Percentiles rank a stretch among this genome's conserved stretches.
These are phyloP conservation scores for Chrysotoxum bicinctum DNA, from an alignment of 2,888 invertebrate genomes.

Conservation along the genomic window DNA sequence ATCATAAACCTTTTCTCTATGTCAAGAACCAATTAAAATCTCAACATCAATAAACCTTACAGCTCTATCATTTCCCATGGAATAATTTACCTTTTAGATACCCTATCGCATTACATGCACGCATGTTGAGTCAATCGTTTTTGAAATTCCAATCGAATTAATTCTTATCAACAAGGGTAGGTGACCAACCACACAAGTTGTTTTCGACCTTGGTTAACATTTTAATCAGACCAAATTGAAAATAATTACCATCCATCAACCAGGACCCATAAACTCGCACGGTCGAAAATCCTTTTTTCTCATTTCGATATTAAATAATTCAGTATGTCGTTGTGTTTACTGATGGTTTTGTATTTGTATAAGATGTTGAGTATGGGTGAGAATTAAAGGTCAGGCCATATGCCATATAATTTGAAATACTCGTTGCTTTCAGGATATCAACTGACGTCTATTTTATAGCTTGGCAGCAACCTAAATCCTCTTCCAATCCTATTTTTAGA, in stretches of 20 bases:
- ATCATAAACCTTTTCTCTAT: not conserved
- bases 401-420: no score
- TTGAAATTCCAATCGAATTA: not conserved
- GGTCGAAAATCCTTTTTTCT: not conserved
- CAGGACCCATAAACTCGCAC: not conserved
- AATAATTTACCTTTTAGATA: not conserved
- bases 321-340: not conserved
- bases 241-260: not conserved
- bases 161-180: not conserved
- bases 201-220: not conserved
- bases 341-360: not conserved
- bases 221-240: not conserved
- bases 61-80: slow-evolving; percentile 1
- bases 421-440: no score
- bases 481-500: not conserved
- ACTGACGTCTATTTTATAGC: no score
- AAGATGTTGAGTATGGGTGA: not conserved
- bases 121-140: not conserved
- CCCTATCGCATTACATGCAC: not conserved
- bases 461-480: no score
- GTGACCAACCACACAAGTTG: not conserved
- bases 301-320: not conserved
- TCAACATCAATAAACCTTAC: not conserved
- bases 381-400: not conserved
- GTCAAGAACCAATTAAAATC: not conserved